Base-by-base conservation (phyloP, 2,888 invertebrate genomes). In the Caprella mutica region DNA sequence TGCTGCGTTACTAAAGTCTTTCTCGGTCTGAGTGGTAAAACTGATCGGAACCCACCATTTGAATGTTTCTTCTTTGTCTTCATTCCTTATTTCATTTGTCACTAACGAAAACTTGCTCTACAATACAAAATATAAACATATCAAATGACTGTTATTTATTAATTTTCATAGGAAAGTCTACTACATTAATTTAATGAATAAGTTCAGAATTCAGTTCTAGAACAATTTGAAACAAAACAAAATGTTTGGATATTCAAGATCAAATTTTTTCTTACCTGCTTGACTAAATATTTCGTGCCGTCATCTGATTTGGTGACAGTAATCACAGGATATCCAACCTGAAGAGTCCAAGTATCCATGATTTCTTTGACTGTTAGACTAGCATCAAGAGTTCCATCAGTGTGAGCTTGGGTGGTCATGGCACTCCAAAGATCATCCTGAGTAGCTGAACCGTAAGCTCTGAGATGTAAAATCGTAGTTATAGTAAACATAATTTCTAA, bases 381-480 rank as follows among this genome's bases (percentile, higher is more conserved):
- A 5, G 69, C 67, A 42, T 79, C 77, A 1, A 85, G 71, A 2
- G 80, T 77, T 1, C 74, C 73, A 67, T 83, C 82, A 38, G 76
- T 74, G 50, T 77, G 73, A 0, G 84, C 85, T 60, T 83, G 82
- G 50, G 79, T 77, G 33, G 84, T 83, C 43, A 90, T 70, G 0
- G 82, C 78, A 43, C 77, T 75, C 86, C 88, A 90, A 55, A 91
- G 79, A 67, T 89, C 87, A 63, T 85, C 82, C 2, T 83, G 84
- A 23, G 81, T 80, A 68, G 88, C 89, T 0, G 84, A 83, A 67
- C 80, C 80, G 69, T 78, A 86, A 71, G 82, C 80, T 48, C 82
- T 81, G 67, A 70, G 21, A 42, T 9, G 9, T 35, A 14, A 14
- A 35, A 6, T n/a, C 39, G 39, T 5, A 39, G 3, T 39, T n/a